Evolutionary conservation across 64 coral and sea anemone species (phyloP), one percentile per base, ranked within the genome.

Genomic region (Cladopsammia gracilis): DNA sequence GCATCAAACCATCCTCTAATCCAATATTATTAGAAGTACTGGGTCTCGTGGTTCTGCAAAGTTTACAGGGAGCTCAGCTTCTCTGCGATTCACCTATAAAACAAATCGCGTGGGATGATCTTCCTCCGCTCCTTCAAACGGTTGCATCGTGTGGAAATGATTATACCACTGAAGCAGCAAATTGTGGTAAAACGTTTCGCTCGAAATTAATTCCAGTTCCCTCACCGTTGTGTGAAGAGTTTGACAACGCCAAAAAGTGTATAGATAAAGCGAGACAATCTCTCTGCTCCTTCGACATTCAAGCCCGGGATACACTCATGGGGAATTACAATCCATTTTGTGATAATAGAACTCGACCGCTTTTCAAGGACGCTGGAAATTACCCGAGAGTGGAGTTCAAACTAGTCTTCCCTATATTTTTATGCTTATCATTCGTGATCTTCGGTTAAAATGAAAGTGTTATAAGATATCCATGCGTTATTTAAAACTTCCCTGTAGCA

Each of bases 201-300:
- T 82, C 16, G 5, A 48, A 82, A 10, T 82, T 82, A 48, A 64
- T 62, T 64, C 9, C 57, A 20, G 78, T 82, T 82, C 78, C 78
- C 14, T 82, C 78, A 6, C 58, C 78, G 9, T 42, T 82, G 15
- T 82, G 78, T 64, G 78, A 82, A 22, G 58, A 48, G 43, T 64
- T 82, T 13, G 58, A 82, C 15, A 48, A 64, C 18, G 78, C 26
- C 13, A 82, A 82, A 15, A 48, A 26, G 13, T 82, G 78, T n/a
- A 14, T 64, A 10, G 59, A 82, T 47, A 7, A 62, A 44, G 78
- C 78, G 7, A 46, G 78, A 10, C 4, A 64, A 82, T 64, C 24
- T 20, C 54, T 16, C 9, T 82, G 78, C 18, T 64, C 34, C 8
- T 82, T 82, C 45, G 58, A 20, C 19, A 10, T 64, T 11, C 58